Base-by-base conservation (phyloP, 2,113 vertebrate species). In the Thomomys bottae region DNA sequence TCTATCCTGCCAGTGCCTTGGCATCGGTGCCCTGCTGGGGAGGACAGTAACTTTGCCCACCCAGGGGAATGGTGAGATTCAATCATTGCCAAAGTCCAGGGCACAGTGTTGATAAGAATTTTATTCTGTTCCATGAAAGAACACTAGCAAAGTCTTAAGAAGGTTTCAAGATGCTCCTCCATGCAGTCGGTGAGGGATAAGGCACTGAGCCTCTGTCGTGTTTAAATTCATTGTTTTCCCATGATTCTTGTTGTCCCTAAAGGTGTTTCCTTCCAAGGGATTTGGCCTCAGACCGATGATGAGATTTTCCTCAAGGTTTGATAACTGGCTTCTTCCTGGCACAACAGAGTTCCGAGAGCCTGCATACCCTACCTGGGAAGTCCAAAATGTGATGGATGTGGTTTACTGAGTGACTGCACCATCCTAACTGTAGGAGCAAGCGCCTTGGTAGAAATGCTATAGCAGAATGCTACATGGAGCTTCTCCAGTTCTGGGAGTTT, bases 1-100 rank as follows among this genome's bases (percentile, higher is more conserved):
- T 30, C 15, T 42, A 21, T 36, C 63, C 61, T 11, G 38, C n/a
- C 0, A 8, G 67, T 57, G 45, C 59, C 26, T 36, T 45, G n/a
- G 54, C 40, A 34, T 57, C 87, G 18, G 49, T 34, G 36, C 21
- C n/a, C 54, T 0, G 6, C 21, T n/a, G 20, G 38, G 70, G 63
- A 70, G 84, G 32, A 66, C 1, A 1, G 24, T 12, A 24, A 54
- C 5, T 30, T 34, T 0, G 6, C 23, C 17, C 34, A 8, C 42
- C 17, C 0, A 6, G 0, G 18, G 49, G 38, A 57, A 59, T 40
- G 38, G 6, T n/a, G 1, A 18, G 34, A 23, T 32, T 5, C 1
- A 5, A 6, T 84, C 2, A 30, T 34, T 45, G 40, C 34, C 34
- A 54, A 63, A 14, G 18, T 20, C 38, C 15, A 34, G 23, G 26